Evolutionary conservation across 2,888 invertebrate genomes (phyloP).

Genomic region (Andrena praecox): DNA sequence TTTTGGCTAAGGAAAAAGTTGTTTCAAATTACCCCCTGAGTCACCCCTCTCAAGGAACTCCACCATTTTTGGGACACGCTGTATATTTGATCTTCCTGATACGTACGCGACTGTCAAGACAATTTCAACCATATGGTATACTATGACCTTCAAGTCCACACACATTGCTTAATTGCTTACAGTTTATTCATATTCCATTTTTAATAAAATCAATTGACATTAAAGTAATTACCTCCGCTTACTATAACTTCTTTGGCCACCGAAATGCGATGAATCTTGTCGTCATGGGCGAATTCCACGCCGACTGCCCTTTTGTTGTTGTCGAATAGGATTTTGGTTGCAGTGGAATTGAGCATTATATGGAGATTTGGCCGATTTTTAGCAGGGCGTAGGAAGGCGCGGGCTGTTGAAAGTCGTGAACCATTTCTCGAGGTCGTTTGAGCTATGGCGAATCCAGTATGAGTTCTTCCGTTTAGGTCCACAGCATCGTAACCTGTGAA

Average conservation of each 20-base stretch:
- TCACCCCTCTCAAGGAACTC: too few species aligned
- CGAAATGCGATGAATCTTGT: conserved; percentile 86
- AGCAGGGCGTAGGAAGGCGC: conserved; percentile 93
- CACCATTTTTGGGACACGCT: too few species aligned
- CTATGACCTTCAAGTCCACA: background rate
- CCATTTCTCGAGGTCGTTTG: conserved; percentile 95
- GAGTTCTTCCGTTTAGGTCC: conserved; percentile 93
- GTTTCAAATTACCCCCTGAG: too few species aligned
- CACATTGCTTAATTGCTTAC: background rate
- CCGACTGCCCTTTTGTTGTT: conserved; percentile 90
- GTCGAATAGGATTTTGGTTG: conserved; percentile 91
- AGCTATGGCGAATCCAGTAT: conserved; percentile 94
- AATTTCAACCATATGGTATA: too few species aligned
- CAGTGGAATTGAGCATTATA: conserved; percentile 93
- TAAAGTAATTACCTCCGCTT: conserved; percentile 84
- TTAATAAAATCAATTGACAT: background rate
- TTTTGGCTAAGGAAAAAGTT: too few species aligned
- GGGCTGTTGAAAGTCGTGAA: conserved; percentile 92
- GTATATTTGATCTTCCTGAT: too few species aligned
- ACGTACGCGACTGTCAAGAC: too few species aligned
- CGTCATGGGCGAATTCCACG: conserved; percentile 89
- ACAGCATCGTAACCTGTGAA: conserved; percentile 88
- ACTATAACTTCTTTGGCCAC: conserved; percentile 90
- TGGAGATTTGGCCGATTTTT: conserved; percentile 92
- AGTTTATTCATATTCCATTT: background rate